Conservation (phyloP, 92 coral and sea anemone genomes). For the Porites cylindrica region DNA sequence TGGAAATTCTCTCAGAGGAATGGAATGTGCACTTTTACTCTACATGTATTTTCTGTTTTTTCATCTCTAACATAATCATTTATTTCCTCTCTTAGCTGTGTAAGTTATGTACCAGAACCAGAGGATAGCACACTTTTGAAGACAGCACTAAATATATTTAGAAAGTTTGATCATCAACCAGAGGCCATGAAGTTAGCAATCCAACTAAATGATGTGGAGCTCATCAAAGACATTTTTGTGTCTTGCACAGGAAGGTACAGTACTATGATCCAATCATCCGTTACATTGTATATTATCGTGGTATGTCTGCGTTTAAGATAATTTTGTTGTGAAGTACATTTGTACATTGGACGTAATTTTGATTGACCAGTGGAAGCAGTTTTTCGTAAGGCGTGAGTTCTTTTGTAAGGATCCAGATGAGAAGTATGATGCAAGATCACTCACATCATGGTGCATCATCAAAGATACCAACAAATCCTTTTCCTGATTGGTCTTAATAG, state of each 20-base stretch:
- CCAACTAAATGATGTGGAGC: conserved; percentile 88
- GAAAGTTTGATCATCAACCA: conserved; percentile 86
- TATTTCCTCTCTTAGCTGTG: conserved; percentile 75
- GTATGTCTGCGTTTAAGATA: background rate
- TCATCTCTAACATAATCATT: background rate
- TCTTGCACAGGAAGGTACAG: conserved; percentile 90
- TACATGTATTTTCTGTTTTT: background rate
- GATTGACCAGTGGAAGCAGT: too few species aligned
- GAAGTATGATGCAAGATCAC: too few species aligned
- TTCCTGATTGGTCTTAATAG: too few species aligned
- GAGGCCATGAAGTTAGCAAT: conserved; percentile 95
- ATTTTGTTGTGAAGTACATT: too few species aligned
- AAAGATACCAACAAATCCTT: too few species aligned
- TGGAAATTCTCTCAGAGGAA: too few species aligned
- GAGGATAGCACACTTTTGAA: conserved; percentile 88
- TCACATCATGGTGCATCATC: too few species aligned
- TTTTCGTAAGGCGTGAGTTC: too few species aligned
- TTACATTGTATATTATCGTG: too few species aligned
- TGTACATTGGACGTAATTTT: too few species aligned
- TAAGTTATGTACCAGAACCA: conserved; percentile 97
- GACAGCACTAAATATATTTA: conserved; percentile 88
- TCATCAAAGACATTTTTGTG: conserved; percentile 90
- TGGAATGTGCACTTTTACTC: background rate
- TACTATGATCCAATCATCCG: background rate
- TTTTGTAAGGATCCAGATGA: too few species aligned